These are phyloP conservation scores for Isichthys henryi DNA, from an alignment of 2,113 vertebrate genomes.

Conservation along the genomic window DNA sequence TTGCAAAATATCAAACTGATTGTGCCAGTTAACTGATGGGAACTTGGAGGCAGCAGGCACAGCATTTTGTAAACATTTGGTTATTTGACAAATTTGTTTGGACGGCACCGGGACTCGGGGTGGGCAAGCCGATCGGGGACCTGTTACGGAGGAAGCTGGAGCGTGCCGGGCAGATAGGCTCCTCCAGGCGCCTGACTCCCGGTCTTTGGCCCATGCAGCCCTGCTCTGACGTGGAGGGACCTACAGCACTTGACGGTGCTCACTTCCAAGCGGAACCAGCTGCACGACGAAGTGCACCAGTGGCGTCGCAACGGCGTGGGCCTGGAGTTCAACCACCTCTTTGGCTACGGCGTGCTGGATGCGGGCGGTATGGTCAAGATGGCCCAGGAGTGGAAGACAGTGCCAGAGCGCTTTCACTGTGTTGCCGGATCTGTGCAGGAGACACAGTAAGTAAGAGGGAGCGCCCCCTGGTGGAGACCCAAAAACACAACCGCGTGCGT, in stretches of 20 bases:
- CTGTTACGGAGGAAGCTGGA: neutral
- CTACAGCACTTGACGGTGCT: constrained; percentile 95
- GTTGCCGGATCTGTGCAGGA: constrained; percentile 87
- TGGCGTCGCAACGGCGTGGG: constrained; percentile 94
- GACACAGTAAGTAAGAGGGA: constrained; percentile 70
- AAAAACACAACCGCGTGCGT: neutral
- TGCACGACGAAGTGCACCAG: constrained; percentile 92
- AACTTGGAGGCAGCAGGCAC: neutral
- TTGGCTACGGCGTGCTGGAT: constrained; percentile 92
- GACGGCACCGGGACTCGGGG: neutral
- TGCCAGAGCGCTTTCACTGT: constrained; percentile 95
- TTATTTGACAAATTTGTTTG: neutral
- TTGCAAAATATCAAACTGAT: neutral
- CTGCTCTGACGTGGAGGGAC: constrained; percentile 90
- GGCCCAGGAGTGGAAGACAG: constrained; percentile 92
- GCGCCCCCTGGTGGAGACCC: neutral
- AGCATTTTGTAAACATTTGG: neutral
- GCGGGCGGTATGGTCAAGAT: constrained; percentile 97
- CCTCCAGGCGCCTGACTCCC: neutral
- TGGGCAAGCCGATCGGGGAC: neutral
- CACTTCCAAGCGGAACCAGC: constrained; percentile 95
- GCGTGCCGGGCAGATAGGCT: neutral
- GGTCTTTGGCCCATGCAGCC: constrained; percentile 49
- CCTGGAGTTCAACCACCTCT: constrained; percentile 95
- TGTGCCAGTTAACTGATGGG: neutral